Base-by-base conservation (phyloP, 2,888 invertebrate genomes). In the Panzeria rudis region DNA sequence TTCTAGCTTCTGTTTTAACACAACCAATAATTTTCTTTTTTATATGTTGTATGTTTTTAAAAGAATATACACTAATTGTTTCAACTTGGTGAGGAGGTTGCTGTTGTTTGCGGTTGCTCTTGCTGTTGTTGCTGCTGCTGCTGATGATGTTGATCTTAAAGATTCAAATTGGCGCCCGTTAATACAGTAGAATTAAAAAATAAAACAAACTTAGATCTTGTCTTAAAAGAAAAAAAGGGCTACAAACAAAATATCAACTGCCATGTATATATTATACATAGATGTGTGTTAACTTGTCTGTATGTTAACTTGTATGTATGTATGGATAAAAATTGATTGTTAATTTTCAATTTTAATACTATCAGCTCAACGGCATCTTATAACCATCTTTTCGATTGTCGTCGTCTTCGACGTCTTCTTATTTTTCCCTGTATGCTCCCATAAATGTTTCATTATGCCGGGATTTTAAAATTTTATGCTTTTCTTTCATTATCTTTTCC, bases 1-100 rank as follows among this genome's bases (percentile, higher is more conserved):
- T 84, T 81, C 81, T 81, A 84, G 84, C 84, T 84, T 81, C 84
- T 81, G 84, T 84, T 84, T 81, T 64, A 68, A 78, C 64, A 47
- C 76, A 84, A 78, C 72, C 80, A 72, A 81, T 76, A 77, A 78
- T 78, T 81, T 81, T 78, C 17, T 32, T 25, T 80, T 66, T 29
- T 66, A 56, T 56, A 80, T 66, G 38, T 47, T 41, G 69, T 52
- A 68, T 20, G 56, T 73, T 35, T 79, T 66, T 66, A 52, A 72
- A 78, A 76, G 44, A 76, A 72, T 84, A 54, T 50, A 50, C 66
- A 80, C 66, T 80, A 80, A 84, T 79, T 80, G 76, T 80, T 80
- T 80, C 15, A 52, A 71, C n/a, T 59, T 64, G 79, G 20, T 72
- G 61, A n/a, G 13, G 72, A 29, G 13, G 71, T n/a, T 64, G 72